These are phyloP conservation scores for Entomobrya proxima DNA, from an alignment of 2,888 invertebrate genomes.

Conservation along the genomic window DNA sequence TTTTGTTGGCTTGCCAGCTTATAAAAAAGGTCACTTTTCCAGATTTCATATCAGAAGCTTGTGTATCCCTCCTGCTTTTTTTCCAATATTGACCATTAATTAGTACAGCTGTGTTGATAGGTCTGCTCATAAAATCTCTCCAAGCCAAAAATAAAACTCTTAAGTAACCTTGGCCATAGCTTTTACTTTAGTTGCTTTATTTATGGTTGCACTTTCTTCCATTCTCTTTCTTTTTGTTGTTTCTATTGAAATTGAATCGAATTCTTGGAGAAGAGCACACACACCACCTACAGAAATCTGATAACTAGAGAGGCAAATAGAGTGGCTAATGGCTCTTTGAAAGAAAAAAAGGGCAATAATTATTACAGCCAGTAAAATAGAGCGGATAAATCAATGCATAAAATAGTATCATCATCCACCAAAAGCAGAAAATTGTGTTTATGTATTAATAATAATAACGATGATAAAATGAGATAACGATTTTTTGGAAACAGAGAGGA, in stretches of 20 bases:
- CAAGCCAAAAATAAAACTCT: slow-evolving; percentile 7
- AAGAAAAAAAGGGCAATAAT: slow-evolving; percentile 6
- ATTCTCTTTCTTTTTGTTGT: too few species aligned
- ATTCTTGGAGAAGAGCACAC: too few species aligned
- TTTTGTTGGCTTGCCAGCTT: neutral
- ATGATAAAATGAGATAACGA: neutral
- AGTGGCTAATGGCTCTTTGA: too few species aligned
- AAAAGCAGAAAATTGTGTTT: neutral
- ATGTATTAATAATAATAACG: neutral
- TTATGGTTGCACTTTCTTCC: too few species aligned
- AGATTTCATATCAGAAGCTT: neutral
- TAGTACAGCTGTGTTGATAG: slow-evolving; percentile 76
- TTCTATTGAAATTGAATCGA: too few species aligned
- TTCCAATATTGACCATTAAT: slow-evolving; percentile 75
- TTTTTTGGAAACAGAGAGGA: neutral
- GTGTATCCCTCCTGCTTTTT: slow-evolving; percentile 32
- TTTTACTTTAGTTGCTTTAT: neutral
- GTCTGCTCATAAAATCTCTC: slow-evolving; percentile 73
- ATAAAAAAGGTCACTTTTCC: neutral
- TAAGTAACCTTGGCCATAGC: slow-evolving; percentile 64
- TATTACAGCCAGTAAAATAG: neutral
- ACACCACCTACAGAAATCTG: too few species aligned
- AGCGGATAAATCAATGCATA: slow-evolving; percentile 30
- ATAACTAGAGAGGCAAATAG: too few species aligned
- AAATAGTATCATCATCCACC: too few species aligned